Base-by-base conservation (phyloP, 2,888 invertebrate genomes). In the Cryptocheilus praepositus region DNA sequence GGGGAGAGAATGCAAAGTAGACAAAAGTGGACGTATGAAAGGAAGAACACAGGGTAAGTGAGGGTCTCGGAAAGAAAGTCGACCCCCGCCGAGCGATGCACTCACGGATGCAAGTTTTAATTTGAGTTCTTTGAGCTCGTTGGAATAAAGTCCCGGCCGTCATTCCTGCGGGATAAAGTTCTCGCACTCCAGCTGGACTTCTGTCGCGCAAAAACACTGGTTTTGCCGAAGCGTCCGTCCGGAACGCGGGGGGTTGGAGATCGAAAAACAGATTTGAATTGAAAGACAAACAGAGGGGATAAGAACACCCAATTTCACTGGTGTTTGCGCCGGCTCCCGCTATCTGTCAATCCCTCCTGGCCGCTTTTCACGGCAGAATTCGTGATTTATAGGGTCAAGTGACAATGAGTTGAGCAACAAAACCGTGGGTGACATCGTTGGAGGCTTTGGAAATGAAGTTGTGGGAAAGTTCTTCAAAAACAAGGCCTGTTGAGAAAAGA, bases 251-350 rank as follows among this genome's bases (percentile, higher is more conserved):
- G 18, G 65, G 22, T 46, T 22, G 21, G 51, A 51, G 61, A 57
- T 58, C 46, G 44, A 54, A 61, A 49, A 49, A 49, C 49, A 18
- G 18, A 64, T 63, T 63, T 58, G 64, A 67, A 69, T 67, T 46
- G 52, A 69, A 67, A 55, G 61, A 67, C 61, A 76, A 76, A 76
- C 65, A 73, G n/a, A 57, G 66, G 54, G 62, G 53, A 64, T 49
- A 61, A 64, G 61, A 58, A 71, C 56, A 67, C 63, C 52, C 53
- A 63, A 62, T 63, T 67, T 67, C 51, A 61, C 52, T 59, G 21
- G 58, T 64, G 36, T 61, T 67, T 46, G 55, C 59, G 45, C 45
- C 28, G 25, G 21, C 56, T 13, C 28, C 44, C 46, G 53, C 43
- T 51, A 18, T 44, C 28, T 21, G 56, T 51, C 28, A 16, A 60